A percentile compares a stretch with the other conserved stretches of the same genome.
These are phyloP conservation scores for Synanthedon vespiformis DNA, from an alignment of 2,888 invertebrate genomes.

Conservation along the genomic window DNA sequence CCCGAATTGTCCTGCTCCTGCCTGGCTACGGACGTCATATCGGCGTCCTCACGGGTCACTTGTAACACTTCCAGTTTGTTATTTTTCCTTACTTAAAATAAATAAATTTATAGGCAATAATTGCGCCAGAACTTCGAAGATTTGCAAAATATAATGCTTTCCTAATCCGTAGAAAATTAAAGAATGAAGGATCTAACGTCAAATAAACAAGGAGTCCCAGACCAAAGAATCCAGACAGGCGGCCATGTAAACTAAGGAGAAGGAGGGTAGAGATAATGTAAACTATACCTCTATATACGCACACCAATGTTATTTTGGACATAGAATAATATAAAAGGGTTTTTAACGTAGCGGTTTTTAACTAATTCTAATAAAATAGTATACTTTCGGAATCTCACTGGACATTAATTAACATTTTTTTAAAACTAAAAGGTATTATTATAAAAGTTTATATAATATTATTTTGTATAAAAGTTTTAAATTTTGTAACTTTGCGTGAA, in stretches of 20 bases:
- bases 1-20: conserved; percentile 56
- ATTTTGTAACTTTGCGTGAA: no score
- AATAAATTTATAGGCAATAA: conserved; percentile 23
- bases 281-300: conserved; percentile 7
- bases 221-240: conserved; percentile 10
- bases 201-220: conserved; percentile 52
- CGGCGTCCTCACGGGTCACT: conserved; percentile 52
- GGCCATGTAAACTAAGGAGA: conserved; percentile 52
- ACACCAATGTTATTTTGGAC: background rate
- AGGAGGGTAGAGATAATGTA: no score
- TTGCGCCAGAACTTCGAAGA: conserved; percentile 26
- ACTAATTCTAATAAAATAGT: no score
- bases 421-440: no score
- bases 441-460: no score
- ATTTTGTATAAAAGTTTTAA: no score
- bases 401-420: no score
- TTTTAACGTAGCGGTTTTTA: no score
- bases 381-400: no score
- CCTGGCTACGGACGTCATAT: conserved; percentile 61
- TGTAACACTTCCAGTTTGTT: conserved; percentile 60
- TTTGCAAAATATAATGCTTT: conserved; percentile 11
- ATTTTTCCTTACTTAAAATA: conserved; percentile 24
- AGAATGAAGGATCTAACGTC: conserved; percentile 49
- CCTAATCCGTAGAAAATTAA: conserved; percentile 24
- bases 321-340: no score